These are phyloP conservation scores for Amphilophus citrinellus DNA, from an alignment of 2,113 vertebrate species.

Conservation along the genomic window DNA sequence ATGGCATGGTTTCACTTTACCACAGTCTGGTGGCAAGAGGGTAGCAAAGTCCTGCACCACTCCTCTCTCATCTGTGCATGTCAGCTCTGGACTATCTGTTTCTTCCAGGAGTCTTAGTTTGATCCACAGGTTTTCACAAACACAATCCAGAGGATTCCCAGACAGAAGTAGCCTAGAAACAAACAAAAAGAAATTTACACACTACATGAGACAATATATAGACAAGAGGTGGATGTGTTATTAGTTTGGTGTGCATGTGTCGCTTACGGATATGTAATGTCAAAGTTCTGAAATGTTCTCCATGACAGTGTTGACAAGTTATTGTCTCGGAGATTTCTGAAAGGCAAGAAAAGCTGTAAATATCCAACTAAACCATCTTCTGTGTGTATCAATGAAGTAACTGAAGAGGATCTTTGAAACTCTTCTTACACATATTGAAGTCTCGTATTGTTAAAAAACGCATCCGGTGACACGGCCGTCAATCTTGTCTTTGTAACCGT, in stretches of 20 bases:
- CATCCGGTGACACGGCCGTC: constrained; percentile 88
- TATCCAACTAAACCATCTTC: neutral
- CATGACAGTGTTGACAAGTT: constrained; percentile 92
- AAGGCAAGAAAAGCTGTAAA: constrained; percentile 20
- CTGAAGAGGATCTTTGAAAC: neutral
- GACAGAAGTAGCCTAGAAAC: constrained; percentile 85
- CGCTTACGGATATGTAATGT: constrained; percentile 91
- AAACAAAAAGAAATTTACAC: neutral
- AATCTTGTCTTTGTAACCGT: constrained; percentile 92
- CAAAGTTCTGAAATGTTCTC: constrained; percentile 92
- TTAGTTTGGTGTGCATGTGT: neutral
- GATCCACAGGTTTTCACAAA: constrained; percentile 97
- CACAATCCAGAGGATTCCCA: constrained; percentile 93
- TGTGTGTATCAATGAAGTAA: neutral
- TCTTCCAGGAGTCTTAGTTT: constrained; percentile 88
- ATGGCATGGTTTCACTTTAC: constrained; percentile 80
- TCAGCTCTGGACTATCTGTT: constrained; percentile 85
- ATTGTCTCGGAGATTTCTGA: constrained; percentile 94
- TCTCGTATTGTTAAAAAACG: constrained; percentile 92
- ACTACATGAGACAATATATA: neutral
- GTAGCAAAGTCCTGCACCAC: constrained; percentile 80
- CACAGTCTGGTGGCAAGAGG: constrained; percentile 89
- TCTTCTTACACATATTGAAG: constrained; percentile 94
- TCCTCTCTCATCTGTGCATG: constrained; percentile 88
- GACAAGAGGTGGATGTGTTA: neutral